These are phyloP conservation scores for Alligator sinensis DNA, from an alignment of 2,113 vertebrate species.

Conservation along the genomic window DNA sequence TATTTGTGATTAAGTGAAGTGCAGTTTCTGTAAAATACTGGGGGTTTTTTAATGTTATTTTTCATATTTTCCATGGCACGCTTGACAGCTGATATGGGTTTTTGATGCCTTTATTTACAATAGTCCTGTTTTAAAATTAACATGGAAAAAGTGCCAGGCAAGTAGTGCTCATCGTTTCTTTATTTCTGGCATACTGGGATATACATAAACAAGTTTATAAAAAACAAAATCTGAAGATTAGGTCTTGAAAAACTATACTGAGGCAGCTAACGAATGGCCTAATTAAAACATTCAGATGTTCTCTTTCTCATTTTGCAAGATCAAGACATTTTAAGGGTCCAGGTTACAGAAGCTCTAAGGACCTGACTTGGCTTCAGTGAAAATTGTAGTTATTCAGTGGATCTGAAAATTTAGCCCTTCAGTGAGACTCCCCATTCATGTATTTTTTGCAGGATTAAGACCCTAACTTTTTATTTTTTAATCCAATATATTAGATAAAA, in stretches of 20 bases:
- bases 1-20: constrained; percentile 14
- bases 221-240: constrained; percentile 18
- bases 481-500: neutral
- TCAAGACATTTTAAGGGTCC: neutral
- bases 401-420: neutral
- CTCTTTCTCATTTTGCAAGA: neutral
- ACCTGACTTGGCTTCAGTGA: neutral
- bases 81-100: neutral
- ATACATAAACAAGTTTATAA: constrained; percentile 28
- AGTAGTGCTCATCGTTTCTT: neutral
- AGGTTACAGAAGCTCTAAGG: neutral
- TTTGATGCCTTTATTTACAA: neutral
- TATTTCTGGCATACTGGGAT: neutral
- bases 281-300: neutral
- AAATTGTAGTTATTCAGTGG: neutral
- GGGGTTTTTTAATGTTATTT: neutral
- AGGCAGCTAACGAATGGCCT: neutral
- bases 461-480: neutral
- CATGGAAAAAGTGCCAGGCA: neutral
- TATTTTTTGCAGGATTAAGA: neutral
- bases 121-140: neutral
- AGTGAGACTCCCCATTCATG: neutral
- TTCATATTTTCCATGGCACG: neutral
- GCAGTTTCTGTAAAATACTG: neutral
- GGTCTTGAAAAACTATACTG: neutral